A percentile compares a stretch with the other conserved stretches of the same genome.
phyloP scores from a whole-genome alignment of 2,888 invertebrate species.

The Rhagonycha fulva region DNA sequence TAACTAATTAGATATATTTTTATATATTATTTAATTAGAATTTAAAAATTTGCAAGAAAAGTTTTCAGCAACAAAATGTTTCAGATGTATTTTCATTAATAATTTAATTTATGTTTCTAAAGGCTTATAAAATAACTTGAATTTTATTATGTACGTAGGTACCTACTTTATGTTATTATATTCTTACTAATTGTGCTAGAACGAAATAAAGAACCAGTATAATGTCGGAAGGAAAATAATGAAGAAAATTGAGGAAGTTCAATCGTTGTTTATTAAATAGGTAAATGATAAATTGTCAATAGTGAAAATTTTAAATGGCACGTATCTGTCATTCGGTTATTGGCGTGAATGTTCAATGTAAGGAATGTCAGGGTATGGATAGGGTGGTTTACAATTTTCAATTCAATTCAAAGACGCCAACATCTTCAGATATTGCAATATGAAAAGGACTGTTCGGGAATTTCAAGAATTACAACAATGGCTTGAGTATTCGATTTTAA shows the following conservation, averaged over 20 bases:
- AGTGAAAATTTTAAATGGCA: slow-evolving; percentile 26
- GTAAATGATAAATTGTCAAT: slow-evolving; percentile 17
- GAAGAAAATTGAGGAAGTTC: neutral
- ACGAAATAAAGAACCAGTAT: neutral
- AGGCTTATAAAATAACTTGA: no score
- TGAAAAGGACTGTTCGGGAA: slow-evolving; percentile 48
- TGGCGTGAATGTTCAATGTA: slow-evolving; percentile 52
- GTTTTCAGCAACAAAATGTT: no score
- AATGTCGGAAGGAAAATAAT: neutral
- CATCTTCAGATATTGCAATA: slow-evolving; percentile 53
- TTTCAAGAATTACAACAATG: slow-evolving; percentile 49
- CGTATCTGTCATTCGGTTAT: slow-evolving; percentile 40
- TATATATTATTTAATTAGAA: no score
- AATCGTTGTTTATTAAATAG: neutral
- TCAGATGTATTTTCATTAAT: no score
- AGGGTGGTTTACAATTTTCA: slow-evolving; percentile 55
- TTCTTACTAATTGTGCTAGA: neutral
- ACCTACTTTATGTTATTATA: no score
- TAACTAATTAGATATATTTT: no score
- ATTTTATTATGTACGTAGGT: no score
- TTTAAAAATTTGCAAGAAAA: no score
- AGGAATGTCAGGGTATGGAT: slow-evolving; percentile 49
- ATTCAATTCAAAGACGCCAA: slow-evolving; percentile 52
- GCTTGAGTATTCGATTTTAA: slow-evolving; percentile 29
- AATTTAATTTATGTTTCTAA: no score